Evolutionary conservation across 1,140 invertebrate species (phyloP), one percentile per base, ranked within the genome.

Genomic region (fruit fly (Drosophila melanogaster)): DNA sequence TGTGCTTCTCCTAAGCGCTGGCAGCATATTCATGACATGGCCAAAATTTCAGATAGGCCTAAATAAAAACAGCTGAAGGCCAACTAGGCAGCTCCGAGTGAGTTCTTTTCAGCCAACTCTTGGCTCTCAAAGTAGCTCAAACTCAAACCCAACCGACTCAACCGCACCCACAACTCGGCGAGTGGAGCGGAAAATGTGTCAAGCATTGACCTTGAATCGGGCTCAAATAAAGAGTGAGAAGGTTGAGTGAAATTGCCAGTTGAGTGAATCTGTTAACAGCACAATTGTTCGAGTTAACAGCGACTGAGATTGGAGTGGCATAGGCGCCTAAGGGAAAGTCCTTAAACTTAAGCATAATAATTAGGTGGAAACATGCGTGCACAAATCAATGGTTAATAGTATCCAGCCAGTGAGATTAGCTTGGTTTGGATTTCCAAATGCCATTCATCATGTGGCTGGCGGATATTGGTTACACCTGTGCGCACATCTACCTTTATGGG

Each of bases 11-110:
- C 47, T 55, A 60, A 72, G 58, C 72, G 79, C 57, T 81, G 50
- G 47, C 64, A 70, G 72, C 84, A 89, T 77, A 80, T 70, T 84
- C 79, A 87, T 87, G 84, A 84, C 84, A 77, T 73, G 71, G 79
- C 84, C 76, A 77, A 79, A 87, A 89, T 56, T 73, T 62, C 46
- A 84, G 79, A 87, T 84, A 77, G 84, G 79, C 76, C 71, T 56
- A 60, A 69, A 66, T 62, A 57, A 67, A 89, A 75, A 64, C 54
- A 76, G 56, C 78, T 74, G 59, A 58, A 61, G 60, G 59, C 56
- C 49, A 57, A 69, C 43, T n/a, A 55, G 49, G 17, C 17, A 51
- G 38, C 46, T 37, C 26, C 6, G 41, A 26, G 46, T 43, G 30
- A 30, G 30, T 30, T 30, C 46, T 38, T 60, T 41, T 11, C 11